Conservation (phyloP, 2,797 vertebrate genomes). For the Poeciliopsis presidionis region DNA sequence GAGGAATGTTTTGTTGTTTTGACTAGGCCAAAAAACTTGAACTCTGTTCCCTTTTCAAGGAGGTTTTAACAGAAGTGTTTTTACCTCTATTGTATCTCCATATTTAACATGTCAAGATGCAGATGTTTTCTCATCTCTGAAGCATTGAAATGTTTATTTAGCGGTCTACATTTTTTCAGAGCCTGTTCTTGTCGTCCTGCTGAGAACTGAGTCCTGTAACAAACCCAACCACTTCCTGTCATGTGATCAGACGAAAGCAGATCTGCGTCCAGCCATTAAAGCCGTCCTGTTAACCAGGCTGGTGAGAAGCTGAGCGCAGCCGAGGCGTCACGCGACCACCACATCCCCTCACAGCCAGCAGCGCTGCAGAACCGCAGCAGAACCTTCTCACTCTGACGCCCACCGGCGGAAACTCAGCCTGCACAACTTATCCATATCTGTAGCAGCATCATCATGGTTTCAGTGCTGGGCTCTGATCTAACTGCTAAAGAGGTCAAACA, state of each 20-base stretch:
- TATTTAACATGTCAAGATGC: not conserved
- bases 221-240: constrained; percentile 7
- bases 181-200: not conserved
- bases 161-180: not conserved
- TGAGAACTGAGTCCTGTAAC: not conserved
- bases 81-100: too few species aligned
- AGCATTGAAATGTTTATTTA: not conserved
- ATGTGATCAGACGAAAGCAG: not conserved
- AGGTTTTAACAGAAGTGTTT: not conserved
- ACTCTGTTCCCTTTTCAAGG: not conserved
- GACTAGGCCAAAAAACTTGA: not conserved
- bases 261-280: not conserved
- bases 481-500: too few species aligned
- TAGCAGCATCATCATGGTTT: not conserved
- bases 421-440: not conserved
- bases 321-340: not conserved
- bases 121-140: not conserved
- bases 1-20: not conserved
- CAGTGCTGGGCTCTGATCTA: not conserved
- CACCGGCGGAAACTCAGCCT: not conserved
- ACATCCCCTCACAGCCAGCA: not conserved
- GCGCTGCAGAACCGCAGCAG: not conserved
- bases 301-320: not conserved
- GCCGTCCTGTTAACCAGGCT: not conserved
- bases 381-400: not conserved